Evolutionary conservation across 1,140 invertebrate genomes (phyloP), one percentile per base, ranked within the genome.

Genomic region (Drosophila burlai): DNA sequence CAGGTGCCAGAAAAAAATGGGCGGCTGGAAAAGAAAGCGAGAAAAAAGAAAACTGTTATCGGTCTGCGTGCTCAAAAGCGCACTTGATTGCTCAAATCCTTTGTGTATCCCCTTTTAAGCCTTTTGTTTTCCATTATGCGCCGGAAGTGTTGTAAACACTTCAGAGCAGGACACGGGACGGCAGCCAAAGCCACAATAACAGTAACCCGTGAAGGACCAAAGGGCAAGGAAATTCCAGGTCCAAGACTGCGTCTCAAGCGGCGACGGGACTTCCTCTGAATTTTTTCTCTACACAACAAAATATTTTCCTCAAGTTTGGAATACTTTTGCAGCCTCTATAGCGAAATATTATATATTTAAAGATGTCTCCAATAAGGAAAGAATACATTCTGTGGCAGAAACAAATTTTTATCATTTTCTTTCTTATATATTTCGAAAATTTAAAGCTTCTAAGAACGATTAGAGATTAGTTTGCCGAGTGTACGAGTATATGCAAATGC

Each of bases 131-230:
- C 84, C 84, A 89, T 89, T 89, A 89, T 89, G 76, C 67, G 84
- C 84, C 84, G 84, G 84, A 89, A 89, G 84, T 89, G 84, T 90
- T 89, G 84, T 89, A 89, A 89, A 89, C 84, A 89, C 84, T 89
- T 90, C 76, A 81, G 64, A 36, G 43, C 75, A 45, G 67, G 60
- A 73, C 74, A 52, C 74, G 21, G 60, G 60, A 73, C 57, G 46
- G 47, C 74, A 67, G 46, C 72, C 78, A 71, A 55, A 64, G 76
- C 80, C 78, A 73, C 47, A 69, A 68, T 68, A 71, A 64, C 38
- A 50, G 50, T 36, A 75, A 45, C 65, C 58, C 46, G 38, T 43
- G 54, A 60, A 46, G n/a, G 64, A 72, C 73, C 65, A 76, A 85
- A 68, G 60, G 67, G 42, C 61, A 65, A 61, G 60, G 46, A 68